Evolutionary conservation across 2,797 vertebrate genomes (phyloP).

Genomic region (Euthynnus affinis): DNA sequence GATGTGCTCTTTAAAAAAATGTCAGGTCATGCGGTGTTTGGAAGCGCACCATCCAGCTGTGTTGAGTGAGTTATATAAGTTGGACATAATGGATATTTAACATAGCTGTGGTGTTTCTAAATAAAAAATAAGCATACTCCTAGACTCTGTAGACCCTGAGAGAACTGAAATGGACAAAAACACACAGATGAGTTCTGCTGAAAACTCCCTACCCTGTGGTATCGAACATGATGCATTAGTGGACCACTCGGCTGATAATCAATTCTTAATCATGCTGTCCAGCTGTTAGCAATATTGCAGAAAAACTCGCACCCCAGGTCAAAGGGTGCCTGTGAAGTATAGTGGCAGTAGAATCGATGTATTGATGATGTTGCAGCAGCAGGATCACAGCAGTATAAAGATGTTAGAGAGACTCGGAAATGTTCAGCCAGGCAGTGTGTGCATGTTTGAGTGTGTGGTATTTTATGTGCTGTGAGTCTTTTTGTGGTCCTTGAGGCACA

Average conservation of each 20-base stretch:
- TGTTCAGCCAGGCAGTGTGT: not conserved
- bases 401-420: constrained; percentile 4
- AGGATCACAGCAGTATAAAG: constrained; percentile 20
- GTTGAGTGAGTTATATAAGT: not conserved
- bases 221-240: constrained; percentile 30
- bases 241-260: constrained; percentile 52
- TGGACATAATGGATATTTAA: constrained; percentile 7
- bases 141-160: not conserved
- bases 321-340: constrained; percentile 50
- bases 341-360: constrained; percentile 49
- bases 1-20: constrained; percentile 28
- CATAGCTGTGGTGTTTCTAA: not conserved
- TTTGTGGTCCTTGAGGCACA: constrained; percentile 7
- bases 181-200: not conserved
- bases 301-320: constrained; percentile 67
- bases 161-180: not conserved
- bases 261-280: constrained; percentile 70
- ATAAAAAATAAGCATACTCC: not conserved
- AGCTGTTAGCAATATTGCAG: constrained; percentile 63
- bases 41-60: constrained; percentile 1
- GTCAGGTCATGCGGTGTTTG: constrained; percentile 3
- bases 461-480: not conserved
- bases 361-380: constrained; percentile 59
- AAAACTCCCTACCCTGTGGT: not conserved
- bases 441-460: not conserved